Conservation (phyloP, 2,888 invertebrate species). For the Lithophane semibrunnea region DNA sequence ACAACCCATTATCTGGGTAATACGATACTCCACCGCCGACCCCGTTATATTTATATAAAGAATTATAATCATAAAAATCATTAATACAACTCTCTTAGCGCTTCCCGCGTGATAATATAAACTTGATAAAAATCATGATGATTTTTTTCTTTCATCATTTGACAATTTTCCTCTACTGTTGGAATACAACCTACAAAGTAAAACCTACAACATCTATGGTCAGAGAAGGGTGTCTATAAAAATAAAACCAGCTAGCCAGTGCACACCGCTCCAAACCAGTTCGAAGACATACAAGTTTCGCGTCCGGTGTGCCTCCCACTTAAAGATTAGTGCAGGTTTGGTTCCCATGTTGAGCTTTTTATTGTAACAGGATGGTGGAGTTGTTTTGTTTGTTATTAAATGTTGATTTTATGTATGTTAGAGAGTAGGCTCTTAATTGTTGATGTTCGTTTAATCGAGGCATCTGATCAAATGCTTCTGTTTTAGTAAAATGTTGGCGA, state of each 20-base stretch:
- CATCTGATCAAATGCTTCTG: not conserved
- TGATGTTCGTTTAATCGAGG: not conserved
- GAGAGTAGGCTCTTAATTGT: slow-evolving; percentile 27
- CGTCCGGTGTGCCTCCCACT: slow-evolving; percentile 72
- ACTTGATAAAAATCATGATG: not conserved
- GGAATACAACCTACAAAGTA: not conserved
- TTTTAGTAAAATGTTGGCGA: not conserved
- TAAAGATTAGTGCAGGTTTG: slow-evolving; percentile 62
- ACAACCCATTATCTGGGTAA: too few relatives aligned
- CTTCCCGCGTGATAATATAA: too few relatives aligned
- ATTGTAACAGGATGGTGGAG: slow-evolving; percentile 57
- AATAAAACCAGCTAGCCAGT: slow-evolving; percentile 41
- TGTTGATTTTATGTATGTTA: slow-evolving; percentile 42
- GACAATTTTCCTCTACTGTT: not conserved
- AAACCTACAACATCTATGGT: slow-evolving; percentile 17
- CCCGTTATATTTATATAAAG: too few relatives aligned
- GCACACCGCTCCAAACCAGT: slow-evolving; percentile 64
- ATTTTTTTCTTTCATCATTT: not conserved
- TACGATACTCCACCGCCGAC: too few relatives aligned
- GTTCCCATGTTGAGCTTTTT: slow-evolving; percentile 61
- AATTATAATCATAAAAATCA: too few relatives aligned
- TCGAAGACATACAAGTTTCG: slow-evolving; percentile 72
- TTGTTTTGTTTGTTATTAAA: slow-evolving; percentile 45
- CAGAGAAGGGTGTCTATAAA: slow-evolving; percentile 44
- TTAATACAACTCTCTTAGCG: too few relatives aligned